Evolutionary conservation across 2,888 invertebrate genomes (phyloP).

Genomic region (Aethes cnicana): DNA sequence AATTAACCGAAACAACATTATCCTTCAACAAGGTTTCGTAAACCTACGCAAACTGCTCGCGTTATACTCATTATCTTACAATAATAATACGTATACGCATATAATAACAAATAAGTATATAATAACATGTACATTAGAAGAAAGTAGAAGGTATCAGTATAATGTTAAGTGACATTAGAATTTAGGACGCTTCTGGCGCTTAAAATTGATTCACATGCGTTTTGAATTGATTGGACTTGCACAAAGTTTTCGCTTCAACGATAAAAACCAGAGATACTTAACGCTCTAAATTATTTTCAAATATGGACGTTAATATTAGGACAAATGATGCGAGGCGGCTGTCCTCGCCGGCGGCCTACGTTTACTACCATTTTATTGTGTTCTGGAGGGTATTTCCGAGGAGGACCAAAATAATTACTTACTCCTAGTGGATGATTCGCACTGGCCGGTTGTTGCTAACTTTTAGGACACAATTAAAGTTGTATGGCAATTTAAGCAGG

Average conservation of each 20-base stretch:
- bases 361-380: constrained; percentile 72
- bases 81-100: constrained; percentile 55
- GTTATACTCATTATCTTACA: constrained; percentile 41
- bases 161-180: constrained; percentile 40
- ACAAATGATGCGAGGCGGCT: constrained; percentile 77
- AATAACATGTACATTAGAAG: constrained; percentile 49
- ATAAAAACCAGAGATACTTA: constrained; percentile 70
- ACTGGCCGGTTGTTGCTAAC: constrained; percentile 76
- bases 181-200: constrained; percentile 49
- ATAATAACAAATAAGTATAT: constrained; percentile 62
- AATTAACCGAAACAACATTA: constrained; percentile 71
- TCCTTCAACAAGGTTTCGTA: constrained; percentile 66
- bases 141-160: constrained; percentile 49
- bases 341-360: constrained; percentile 61
- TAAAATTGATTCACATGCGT: constrained; percentile 27
- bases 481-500: constrained; percentile 60
- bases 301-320: constrained; percentile 80
- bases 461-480: constrained; percentile 55
- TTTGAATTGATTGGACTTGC: constrained; percentile 45
- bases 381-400: constrained; percentile 73
- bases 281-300: constrained; percentile 74
- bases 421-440: constrained; percentile 76
- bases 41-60: constrained; percentile 53
- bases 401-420: constrained; percentile 72
- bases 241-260: constrained; percentile 47